Percentiles rank a stretch among this genome's conserved stretches.
Evolutionary conservation across 1,140 invertebrate species (phyloP).

Genomic region (Venturia canescens): DNA sequence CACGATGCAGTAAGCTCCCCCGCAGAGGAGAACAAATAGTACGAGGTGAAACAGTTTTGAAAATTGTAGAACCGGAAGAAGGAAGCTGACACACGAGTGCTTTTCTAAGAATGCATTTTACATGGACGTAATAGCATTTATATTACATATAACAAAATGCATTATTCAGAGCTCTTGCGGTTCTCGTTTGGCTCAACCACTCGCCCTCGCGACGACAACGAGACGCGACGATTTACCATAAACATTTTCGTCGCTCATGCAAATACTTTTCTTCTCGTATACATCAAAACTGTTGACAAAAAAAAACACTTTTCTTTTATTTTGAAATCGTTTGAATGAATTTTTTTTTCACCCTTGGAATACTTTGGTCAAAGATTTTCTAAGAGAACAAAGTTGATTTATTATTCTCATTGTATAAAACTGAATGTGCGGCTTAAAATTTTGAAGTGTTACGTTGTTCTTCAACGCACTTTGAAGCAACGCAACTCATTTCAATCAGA

Average conservation of each 20-base stretch:
- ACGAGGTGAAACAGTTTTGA: not conserved
- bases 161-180: constrained; percentile 55
- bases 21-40: not conserved
- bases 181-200: constrained; percentile 21
- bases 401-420: no score
- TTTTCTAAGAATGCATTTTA: constrained; percentile 57
- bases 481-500: no score
- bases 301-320: no score
- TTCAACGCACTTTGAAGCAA: no score
- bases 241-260: constrained; percentile 15
- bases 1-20: not conserved
- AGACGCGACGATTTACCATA: constrained; percentile 37
- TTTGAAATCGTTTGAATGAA: no score
- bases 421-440: no score
- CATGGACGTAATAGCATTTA: constrained; percentile 60
- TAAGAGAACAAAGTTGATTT: no score
- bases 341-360: no score
- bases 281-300: not conserved
- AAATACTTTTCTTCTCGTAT: not conserved
- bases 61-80: constrained; percentile 3
- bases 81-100: not conserved
- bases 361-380: no score
- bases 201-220: not conserved
- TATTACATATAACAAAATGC: constrained; percentile 61
- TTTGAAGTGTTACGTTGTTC: no score